Evolutionary conservation across 2,797 vertebrate species (phyloP), one percentile per base, ranked within the genome.

Genomic region (Odontamblyopus lacepedii): DNA sequence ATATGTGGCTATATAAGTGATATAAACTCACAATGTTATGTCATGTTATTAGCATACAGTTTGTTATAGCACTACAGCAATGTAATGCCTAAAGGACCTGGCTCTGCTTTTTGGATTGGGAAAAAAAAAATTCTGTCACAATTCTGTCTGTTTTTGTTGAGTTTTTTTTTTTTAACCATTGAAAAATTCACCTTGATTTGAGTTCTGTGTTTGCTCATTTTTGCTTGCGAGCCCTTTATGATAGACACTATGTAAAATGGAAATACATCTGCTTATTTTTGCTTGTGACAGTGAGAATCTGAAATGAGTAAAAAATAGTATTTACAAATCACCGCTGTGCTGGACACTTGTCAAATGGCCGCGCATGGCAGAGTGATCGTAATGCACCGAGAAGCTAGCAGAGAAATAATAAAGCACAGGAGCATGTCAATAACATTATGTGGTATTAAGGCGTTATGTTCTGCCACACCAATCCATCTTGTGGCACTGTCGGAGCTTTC

Each of bases 401-500:
- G 81, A 64, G 64, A 82, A 87, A 90, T 85, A 87, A 89, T 90
- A 89, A 85, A 87, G 78, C 85, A 85, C 29, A 55, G 81, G 77
- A 87, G 88, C 74, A 85, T 86, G 88, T 90, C 88, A 88, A 85
- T 92, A 91, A 88, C 83, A 80, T 88, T 84, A 82, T 67, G 50
- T 78, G 69, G 85, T 85, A 85, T 91, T 85, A 89, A 82, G 85
- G 80, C 80, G 41, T 63, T 63, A 74, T 27, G 69, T 78, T 78
- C 62, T 79, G 83, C 81, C 85, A 78, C 82, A 80, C 71, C 83
- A 86, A 91, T 91, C 87, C 85, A 86, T 91, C 91, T 90, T 89
- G 87, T 80, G 84, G 79, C 78, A 71, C 86, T 75, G 80, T 78
- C 79, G 11, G 73, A 84, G 84, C 84, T 77, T 89, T 87, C 85